Percentiles rank a stretch among this genome's conserved stretches.
These are phyloP conservation scores for Apocrypta bakeri DNA, from an alignment of 1,140 invertebrate species.

Conservation along the genomic window DNA sequence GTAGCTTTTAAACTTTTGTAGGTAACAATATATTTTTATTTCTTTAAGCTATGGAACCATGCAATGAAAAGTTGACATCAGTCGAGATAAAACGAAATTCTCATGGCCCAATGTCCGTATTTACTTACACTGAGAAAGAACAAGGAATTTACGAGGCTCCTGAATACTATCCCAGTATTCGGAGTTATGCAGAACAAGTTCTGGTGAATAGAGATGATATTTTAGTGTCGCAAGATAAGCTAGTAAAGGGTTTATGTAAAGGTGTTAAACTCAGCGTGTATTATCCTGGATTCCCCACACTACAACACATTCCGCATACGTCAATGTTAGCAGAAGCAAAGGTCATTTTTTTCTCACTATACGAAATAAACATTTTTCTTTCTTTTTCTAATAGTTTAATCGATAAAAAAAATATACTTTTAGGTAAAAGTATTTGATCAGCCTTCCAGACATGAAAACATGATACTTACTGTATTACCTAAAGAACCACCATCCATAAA, in stretches of 20 bases:
- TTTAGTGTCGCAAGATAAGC: slow-evolving; percentile 75
- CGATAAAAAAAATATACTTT: slow-evolving; percentile 39
- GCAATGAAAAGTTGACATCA: slow-evolving; percentile 79
- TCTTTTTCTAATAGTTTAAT: neutral
- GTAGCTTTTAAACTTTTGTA: neutral
- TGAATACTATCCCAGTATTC: slow-evolving; percentile 80
- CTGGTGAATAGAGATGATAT: slow-evolving; percentile 78
- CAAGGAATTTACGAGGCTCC: slow-evolving; percentile 77
- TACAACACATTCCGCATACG: slow-evolving; percentile 87
- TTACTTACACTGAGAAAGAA: slow-evolving; percentile 79
- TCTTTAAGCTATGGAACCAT: slow-evolving; percentile 85
- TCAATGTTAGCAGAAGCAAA: slow-evolving; percentile 81
- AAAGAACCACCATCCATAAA: slow-evolving; percentile 64
- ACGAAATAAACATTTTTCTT: slow-evolving; percentile 9
- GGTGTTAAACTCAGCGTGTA: slow-evolving; percentile 82
- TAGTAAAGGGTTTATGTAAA: slow-evolving; percentile 85
- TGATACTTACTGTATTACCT: slow-evolving; percentile 82
- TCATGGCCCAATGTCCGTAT: slow-evolving; percentile 90
- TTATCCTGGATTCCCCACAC: slow-evolving; percentile 93
- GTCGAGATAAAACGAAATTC: slow-evolving; percentile 86
- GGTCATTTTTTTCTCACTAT: slow-evolving; percentile 69
- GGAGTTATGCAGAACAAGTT: slow-evolving; percentile 77
- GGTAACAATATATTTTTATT: slow-evolving; percentile 66
- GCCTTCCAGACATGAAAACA: slow-evolving; percentile 85
- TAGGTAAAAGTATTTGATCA: slow-evolving; percentile 90